A percentile compares a stretch with the other conserved stretches of the same genome.
Evolutionary conservation across 2,888 invertebrate species (phyloP).

Genomic region (Pherbina coryleti): DNA sequence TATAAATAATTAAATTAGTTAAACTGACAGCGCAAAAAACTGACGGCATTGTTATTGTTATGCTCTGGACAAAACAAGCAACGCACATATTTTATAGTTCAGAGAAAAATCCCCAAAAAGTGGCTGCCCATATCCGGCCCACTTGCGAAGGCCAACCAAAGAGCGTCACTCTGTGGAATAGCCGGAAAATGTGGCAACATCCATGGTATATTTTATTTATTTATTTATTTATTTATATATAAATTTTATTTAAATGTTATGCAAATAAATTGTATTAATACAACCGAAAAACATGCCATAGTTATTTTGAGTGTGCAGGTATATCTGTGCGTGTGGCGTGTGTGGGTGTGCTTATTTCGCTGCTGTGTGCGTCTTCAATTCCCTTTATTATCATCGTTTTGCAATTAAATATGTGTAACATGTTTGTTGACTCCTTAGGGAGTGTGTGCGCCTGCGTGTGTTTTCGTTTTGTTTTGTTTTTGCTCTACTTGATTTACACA

Average conservation of each 20-base stretch:
- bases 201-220: no score
- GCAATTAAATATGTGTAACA: no score
- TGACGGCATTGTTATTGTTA: no score
- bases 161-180: no score
- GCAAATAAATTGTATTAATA: constrained; percentile 9
- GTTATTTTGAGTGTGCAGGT: neutral
- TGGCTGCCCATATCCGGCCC: neutral
- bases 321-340: neutral
- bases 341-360: neutral
- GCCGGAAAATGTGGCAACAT: no score
- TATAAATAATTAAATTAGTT: no score
- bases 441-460: neutral
- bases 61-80: no score
- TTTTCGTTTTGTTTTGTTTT: neutral
- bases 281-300: constrained; percentile 7
- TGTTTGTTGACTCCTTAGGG: neutral
- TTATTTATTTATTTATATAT: constrained; percentile 35
- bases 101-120: neutral
- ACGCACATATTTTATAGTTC: neutral
- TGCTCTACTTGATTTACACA: no score
- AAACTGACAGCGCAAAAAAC: no score
- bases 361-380: no score
- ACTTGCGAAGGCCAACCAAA: neutral
- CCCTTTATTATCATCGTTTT: no score
- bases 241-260: constrained; percentile 31